Evolutionary conservation across 2,113 vertebrate species (phyloP), one percentile per base, ranked within the genome.

Genomic region (Entomyzon cyanotis): DNA sequence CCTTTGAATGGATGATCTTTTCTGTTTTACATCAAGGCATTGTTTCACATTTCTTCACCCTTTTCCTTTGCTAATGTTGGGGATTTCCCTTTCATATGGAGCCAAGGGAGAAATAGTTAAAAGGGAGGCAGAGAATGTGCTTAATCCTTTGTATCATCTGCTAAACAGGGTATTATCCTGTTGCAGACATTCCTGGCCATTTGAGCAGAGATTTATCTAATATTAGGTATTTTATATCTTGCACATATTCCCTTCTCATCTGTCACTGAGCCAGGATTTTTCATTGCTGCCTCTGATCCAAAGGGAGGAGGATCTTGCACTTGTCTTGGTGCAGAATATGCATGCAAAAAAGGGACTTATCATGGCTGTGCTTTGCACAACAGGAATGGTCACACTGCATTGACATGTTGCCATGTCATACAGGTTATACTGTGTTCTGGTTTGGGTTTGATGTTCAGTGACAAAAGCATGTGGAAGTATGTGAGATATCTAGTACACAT

Each of bases 351-450:
- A 13, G 33, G 47, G 60, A 39, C 18, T 79, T 42, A 5, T 3
- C 12, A 0, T 3, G 0, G 7, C 20, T 2, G 6, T 33, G 19
- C 10, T 39, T 53, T 18, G 23, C 10, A 11, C 39, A 24, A 3
- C 10, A 28, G 30, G 30, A 81, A 37, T 10, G 13, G 30, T 27
- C 8, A 2, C 16, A 0, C 0, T n/a, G 30, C 41, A 7, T 9
- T 56, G 24, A 22, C 31, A 20, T 33, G 16, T 62, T 42, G 6
- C 7, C 7, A 2, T 15, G 25, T 19, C 13, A n/a, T 15, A 3
- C 1, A 47, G 30, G 22, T 12, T 21, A 4, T 10, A 1, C 6
- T 24, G 5, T 22, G 22, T 16, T 50, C 24, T 77, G 19, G 23
- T 53, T 73, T 69, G 30, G 2, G 39, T 35, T 63, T 70, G 55